Evolutionary conservation across 2,888 invertebrate genomes (phyloP).

Genomic region (Odiellus spinosus): DNA sequence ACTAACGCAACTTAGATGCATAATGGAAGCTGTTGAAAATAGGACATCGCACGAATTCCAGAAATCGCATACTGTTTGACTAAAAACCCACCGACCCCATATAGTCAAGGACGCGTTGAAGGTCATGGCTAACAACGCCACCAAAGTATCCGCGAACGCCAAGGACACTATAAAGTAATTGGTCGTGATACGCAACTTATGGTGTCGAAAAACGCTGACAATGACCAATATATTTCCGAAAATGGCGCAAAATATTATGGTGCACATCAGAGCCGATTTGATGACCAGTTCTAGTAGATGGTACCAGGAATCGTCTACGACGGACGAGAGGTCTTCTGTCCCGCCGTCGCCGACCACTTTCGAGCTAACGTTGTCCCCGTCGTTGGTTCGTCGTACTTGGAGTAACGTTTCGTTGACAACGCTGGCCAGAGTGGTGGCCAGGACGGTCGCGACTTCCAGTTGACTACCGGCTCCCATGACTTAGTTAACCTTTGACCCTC

Average conservation of each 20-base stretch:
- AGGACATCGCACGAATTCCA: conserved; percentile 88
- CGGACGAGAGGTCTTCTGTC: too few species aligned
- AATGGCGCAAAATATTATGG: conserved; percentile 70
- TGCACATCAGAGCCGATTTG: conserved; percentile 8
- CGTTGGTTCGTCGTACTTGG: too few species aligned
- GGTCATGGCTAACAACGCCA: conserved; percentile 79
- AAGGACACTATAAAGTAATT: conserved; percentile 91
- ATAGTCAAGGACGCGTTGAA: conserved; percentile 74
- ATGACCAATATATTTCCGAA: conserved; percentile 86
- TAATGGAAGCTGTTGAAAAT: conserved; percentile 67
- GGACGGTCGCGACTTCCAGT: too few species aligned
- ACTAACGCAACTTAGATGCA: conserved; percentile 83
- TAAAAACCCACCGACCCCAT: conserved; percentile 71
- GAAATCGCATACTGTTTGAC: conserved; percentile 75
- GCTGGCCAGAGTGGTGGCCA: too few species aligned
- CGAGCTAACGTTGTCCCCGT: too few species aligned
- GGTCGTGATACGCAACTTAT: conserved; percentile 67
- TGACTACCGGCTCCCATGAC: too few species aligned
- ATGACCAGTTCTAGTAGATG: conserved; percentile 7
- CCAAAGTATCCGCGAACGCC: conserved; percentile 81
- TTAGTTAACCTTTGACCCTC: too few species aligned
- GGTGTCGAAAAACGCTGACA: conserved; percentile 44
- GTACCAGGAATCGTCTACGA: conserved; percentile 1
- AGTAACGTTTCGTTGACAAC: too few species aligned
- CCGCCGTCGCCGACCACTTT: too few species aligned